Base-by-base conservation (phyloP, 2,797 vertebrate genomes). In the Eleutherodactylus coqui region DNA sequence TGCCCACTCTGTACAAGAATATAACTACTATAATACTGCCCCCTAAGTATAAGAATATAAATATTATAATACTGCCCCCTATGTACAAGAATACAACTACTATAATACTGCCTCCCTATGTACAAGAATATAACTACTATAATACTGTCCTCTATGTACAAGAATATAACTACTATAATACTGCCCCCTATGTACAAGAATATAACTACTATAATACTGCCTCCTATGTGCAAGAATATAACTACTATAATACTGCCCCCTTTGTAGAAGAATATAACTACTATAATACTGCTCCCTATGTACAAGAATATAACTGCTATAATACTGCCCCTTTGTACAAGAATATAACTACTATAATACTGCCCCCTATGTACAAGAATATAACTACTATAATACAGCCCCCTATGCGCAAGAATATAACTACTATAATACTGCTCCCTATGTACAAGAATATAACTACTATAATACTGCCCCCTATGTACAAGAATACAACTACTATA, bases 81-180 rank as follows among this genome's bases (percentile, higher is more conserved):
- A 62, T 62, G 5, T 62, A 62, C 60, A 62, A 62, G 60, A 32
- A 62, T 62, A 62, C 17, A 62, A 62, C 60, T 62, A 62, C 60
- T 62, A 62, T 62, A 62, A 62, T 62, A 62, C 60, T 62, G 27
- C 58, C 24, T 17, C 60, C 60, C n/a, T 62, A 64, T 64, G 7
- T 64, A 64, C 62, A 64, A 64, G 62, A 64, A 64, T 64, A 64
- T 64, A 64, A 64, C 62, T 64, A 64, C 29, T 64, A 64, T 34
- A 64, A 64, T 64, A 64, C 62, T 64, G 29, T 16, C 29, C 16
- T 32, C 29, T 34, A 64, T 64, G 7, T 64, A 64, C 62, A 64
- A 17, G 60, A 62, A 62, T 62, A 62, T 64, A 64, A 64, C 29
- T 64, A 64, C 62, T 34, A 34, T 64, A 34, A 64, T 64, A 64